Evolutionary conservation across 2,888 invertebrate genomes (phyloP), one percentile per base, ranked within the genome.

Genomic region (Andrena chrysosceles): DNA sequence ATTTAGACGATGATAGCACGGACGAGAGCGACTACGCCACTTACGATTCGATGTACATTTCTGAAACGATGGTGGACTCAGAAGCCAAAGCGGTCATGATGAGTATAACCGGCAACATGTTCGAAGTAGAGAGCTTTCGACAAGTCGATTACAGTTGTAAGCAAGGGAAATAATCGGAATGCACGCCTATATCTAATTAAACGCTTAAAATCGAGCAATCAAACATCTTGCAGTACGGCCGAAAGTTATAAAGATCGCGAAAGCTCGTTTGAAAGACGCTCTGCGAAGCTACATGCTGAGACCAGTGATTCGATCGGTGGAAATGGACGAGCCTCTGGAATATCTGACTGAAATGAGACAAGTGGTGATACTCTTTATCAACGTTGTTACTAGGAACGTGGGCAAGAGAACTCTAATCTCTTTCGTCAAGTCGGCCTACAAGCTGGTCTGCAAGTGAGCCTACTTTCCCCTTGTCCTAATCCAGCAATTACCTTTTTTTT

Each of bases 271-370:
- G 90, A 94, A 94, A 87, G 86, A 94, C 85, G 90, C 93, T 3
- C 91, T 96, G 4, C 94, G 95, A 26, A 95, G 95, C 63, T 96
- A 96, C 87, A 95, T 96, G 92, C 93, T 95, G 31, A 93, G 94
- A 0, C 96, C 96, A 0, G 95, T 96, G 0, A 94, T 96, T 54
- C 94, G 95, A 29, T 95, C 96, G 0, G 95, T 96, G 2, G 96
- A 96, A 84, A 95, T 95, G 85, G 95, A 96, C 77, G 96, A 97
- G 90, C 96, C 96, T 0, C 94, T 97, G 86, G 96, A 97, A 87
- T 96, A 96, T 91, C 93, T 97, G 7, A 96, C 97, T 0, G 97
- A 97, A 93, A 96, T 97, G 93, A 95, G 97, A 56, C 95, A 96
- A 81, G 96, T 97, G 4, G 96, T 96, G 0, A 96, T 97, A 31